Evolutionary conservation across 37 sponge, comb jelly and placozoan species (phyloP), one percentile per base, ranked within the genome.

Genomic region (Chondrosia reniformis): DNA sequence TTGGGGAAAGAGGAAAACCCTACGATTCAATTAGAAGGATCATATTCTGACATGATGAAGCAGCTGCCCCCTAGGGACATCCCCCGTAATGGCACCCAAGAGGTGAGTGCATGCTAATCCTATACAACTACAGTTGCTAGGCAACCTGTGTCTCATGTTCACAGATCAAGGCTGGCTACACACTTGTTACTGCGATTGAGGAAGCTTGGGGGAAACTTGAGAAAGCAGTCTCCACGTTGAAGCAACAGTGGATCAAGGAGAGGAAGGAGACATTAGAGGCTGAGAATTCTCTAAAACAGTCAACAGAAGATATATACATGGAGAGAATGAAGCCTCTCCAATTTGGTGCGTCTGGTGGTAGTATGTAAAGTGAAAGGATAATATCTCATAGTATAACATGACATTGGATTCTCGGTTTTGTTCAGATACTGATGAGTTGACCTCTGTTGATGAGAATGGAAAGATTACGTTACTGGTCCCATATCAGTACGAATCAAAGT

Each of bases 271-370:
- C 3, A 2, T 37, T 22, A 21, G 59, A 45, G 24, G 66, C 30
- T 15, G 82, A 46, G 25, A 54, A 27, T 37, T 15, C 49, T 52
- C 34, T 77, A 38, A 45, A 34, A 21, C 38, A 72, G 27, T 55
- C 57, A 0, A 56, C 74, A 1, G 56, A 42, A 49, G 79, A 83
- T 38, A 55, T 37, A 6, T 94, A 94, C 84, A 85, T 90, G 83
- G 75, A 76, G 19, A 61, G 65, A 44, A 94, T 94, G 89, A 81
- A 69, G 44, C 84, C 91, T 46, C 63, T 94, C 13, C 95, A 94
- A 74, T 94, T 94, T 67, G 91, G 91, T 92, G 59, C 58, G 88
- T 40, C 10, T 17, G 8, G 46, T 34, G n/a, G 30, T 40, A 40
- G 21, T 42, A 21, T 37, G 6, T 42, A 12, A 6, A 6, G 15